Base-by-base conservation (phyloP, 2,113 vertebrate species). In the Nothoprocta perdicaria region DNA sequence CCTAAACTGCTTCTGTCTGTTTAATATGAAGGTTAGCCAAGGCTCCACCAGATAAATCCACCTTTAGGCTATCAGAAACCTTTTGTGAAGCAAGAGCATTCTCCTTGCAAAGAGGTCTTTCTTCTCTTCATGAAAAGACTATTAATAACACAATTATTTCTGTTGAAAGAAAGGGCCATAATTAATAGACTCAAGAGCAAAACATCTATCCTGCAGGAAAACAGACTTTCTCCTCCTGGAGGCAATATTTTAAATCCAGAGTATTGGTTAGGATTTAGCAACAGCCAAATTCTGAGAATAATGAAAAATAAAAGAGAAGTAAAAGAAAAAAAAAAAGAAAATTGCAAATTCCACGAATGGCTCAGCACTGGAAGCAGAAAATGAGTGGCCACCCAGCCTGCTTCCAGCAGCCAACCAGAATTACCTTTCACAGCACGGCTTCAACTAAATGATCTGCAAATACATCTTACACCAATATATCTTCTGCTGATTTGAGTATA, bases 101-200 rank as follows among this genome's bases (percentile, higher is more conserved):
- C 94, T 92, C 89, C 80, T 89, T 94, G 92, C 94, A 96, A 93
- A 96, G 92, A 96, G 87, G 91, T 91, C 94, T 96, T 96, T 96
- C 95, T 96, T 96, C 95, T 96, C 73, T 91, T 96, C 96, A 96
- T 96, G 94, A 96, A 96, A 96, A 93, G 95, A 94, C 96, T 96
- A 96, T 96, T 96, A 96, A 96, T 96, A 96, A 96, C 96, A 94
- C 96, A 96, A 96, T 96, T 94, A 96, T 96, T 95, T 91, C 91
- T 12, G 82, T 89, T 96, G 96, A 96, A 96, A 96, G 94, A 95
- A 96, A 96, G 91, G 95, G 85, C 95, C 89, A 92, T 94, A 96
- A 96, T 96, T 96, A 96, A 96, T 93, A 96, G 95, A 96, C 95
- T 94, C 87, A 40, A 84, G 92, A 89, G 83, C 67, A 93, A 93